Evolutionary conservation across 2,888 invertebrate genomes (phyloP).

Genomic region (Eupithecia insigniata): DNA sequence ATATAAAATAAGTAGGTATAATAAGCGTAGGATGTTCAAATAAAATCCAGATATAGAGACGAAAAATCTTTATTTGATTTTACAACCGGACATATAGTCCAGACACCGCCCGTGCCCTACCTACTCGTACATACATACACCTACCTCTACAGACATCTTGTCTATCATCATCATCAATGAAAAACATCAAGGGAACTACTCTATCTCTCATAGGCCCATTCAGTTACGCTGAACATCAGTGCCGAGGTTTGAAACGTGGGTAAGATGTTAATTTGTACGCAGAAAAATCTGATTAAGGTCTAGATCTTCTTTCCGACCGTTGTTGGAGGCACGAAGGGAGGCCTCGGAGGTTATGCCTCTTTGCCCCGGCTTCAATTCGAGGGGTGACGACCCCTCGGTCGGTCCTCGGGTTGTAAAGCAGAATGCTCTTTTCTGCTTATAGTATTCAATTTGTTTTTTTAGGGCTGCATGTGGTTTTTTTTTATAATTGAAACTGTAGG

Average conservation of each 20-base stretch:
- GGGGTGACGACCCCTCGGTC: too few relatives aligned
- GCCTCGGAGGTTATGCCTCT: too few relatives aligned
- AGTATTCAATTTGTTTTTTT: too few relatives aligned
- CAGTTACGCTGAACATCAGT: not conserved
- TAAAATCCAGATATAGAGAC: conserved; percentile 45
- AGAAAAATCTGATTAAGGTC: too few relatives aligned
- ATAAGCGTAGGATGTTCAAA: not conserved
- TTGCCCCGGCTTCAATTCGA: too few relatives aligned
- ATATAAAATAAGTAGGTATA: too few relatives aligned
- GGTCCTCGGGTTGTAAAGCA: too few relatives aligned
- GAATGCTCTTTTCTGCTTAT: too few relatives aligned
- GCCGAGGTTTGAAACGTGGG: not conserved
- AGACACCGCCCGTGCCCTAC: conserved; percentile 33
- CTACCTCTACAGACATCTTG: conserved; percentile 32
- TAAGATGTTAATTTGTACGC: not conserved
- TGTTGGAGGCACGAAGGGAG: too few relatives aligned
- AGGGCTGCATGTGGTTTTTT: too few relatives aligned
- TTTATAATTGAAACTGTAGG: too few relatives aligned
- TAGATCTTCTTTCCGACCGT: too few relatives aligned
- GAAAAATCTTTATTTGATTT: conserved; percentile 70
- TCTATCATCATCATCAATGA: conserved; percentile 11
- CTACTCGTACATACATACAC: conserved; percentile 24
- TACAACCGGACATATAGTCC: conserved; percentile 53
- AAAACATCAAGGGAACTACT: not conserved
- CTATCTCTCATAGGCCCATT: not conserved